Evolutionary conservation across 2,888 invertebrate genomes (phyloP), one percentile per base, ranked within the genome.

Genomic region (Candidula unifasciata): DNA sequence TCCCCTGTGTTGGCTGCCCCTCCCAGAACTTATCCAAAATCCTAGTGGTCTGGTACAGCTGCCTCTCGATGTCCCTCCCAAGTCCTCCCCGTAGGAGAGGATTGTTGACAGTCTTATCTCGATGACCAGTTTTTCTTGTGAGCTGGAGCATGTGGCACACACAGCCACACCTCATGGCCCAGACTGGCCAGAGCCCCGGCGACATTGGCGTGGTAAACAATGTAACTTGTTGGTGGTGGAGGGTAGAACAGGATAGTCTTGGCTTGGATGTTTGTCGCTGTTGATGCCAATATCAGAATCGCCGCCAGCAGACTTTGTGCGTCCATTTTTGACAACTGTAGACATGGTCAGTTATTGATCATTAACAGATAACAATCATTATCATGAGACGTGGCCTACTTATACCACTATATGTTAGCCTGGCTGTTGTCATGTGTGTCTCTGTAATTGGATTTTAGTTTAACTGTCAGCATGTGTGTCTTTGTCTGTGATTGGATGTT

Each of bases 181-280:
- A 86, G 66, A 5, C 68, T 76, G 1, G 69, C 74, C 33, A 86
- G 68, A 13, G 77, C 83, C n/a, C 64, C 69, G 3, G 69, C 86
- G 8, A 86, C 74, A 37, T 81, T 83, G 69, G 78, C 37, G 74
- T 86, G 86, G 24, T 60, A 35, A 71, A 83, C 5, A 78, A 83
- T 52, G 80, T 86, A 33, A 78, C 83, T 69, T 73, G 76, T 83
- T 37, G 57, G 30, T 73, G 71, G 69, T n/a, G 71, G 66, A 13
- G 81, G 81, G 2, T 30, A 71, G 30, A 81, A 44, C 27, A 81
- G 71, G 5, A 71, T 71, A 0, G 33, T 52, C 81, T 86, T 86
- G 77, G 69, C 86, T 2, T 37, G 27, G 71, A 5, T 71, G 3
- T 2, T 24, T 37, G 71, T 37, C 24, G n/a, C 71, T 3, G 37